Conservation (phyloP, 1,140 invertebrate species). For the Brachionus angularis region DNA sequence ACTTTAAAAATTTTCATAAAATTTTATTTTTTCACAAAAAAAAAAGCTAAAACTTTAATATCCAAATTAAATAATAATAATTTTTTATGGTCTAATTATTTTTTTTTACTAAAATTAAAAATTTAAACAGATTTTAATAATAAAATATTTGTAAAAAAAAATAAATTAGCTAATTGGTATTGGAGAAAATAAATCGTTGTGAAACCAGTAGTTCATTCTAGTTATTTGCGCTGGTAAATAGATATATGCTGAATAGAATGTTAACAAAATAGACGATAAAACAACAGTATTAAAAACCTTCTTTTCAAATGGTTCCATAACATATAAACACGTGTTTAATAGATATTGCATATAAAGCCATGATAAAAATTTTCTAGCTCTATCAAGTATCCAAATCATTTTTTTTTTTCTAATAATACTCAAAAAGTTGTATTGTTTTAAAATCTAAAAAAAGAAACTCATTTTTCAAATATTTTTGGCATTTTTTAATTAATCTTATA, state of each 20-base stretch:
- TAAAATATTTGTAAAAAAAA: too few relatives aligned
- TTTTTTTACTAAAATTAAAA: too few relatives aligned
- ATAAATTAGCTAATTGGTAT: too few relatives aligned
- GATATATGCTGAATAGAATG: neutral
- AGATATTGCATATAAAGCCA: slow-evolving; percentile 38
- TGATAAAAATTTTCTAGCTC: neutral
- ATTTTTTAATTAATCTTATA: neutral
- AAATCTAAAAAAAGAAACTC: neutral
- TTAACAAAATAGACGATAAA: neutral
- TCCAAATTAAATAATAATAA: too few relatives aligned
- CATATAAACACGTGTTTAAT: slow-evolving; percentile 13
- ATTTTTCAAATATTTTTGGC: neutral
- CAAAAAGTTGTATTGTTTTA: neutral
- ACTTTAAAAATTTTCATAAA: neutral
- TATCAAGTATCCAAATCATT: neutral
- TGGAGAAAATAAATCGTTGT: too few relatives aligned
- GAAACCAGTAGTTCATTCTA: too few relatives aligned
- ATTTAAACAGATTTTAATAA: too few relatives aligned
- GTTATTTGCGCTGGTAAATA: slow-evolving; percentile 4
- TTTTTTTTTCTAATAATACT: neutral
- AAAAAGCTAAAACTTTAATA: neutral
- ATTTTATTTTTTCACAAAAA: neutral
- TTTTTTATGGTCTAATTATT: too few relatives aligned
- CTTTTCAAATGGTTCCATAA: slow-evolving; percentile 37
- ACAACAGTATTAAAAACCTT: neutral